Percentiles rank a stretch among this genome's conserved stretches.
Evolutionary conservation across 64 coral and sea anemone genomes (phyloP).

Genomic region (Hydrozoanthus tunicans): DNA sequence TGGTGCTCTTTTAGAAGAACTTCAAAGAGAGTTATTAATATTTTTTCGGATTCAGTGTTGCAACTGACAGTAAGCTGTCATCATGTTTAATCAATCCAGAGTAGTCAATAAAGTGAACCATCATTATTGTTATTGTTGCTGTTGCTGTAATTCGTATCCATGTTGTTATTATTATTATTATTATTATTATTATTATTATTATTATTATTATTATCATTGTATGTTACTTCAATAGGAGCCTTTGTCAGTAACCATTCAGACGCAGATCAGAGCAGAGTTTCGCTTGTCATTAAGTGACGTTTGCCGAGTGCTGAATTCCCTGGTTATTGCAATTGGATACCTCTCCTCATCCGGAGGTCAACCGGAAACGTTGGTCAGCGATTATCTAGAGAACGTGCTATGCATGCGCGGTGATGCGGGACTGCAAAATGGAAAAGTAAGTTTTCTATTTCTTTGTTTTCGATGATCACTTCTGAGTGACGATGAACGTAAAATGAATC

Average conservation of each 20-base stretch:
- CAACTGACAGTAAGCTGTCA: too few species aligned
- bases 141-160: too few species aligned
- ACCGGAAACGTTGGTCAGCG: constrained; percentile 17
- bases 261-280: constrained; percentile 51
- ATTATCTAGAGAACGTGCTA: constrained; percentile 42
- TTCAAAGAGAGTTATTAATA: too few species aligned
- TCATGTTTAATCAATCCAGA: too few species aligned
- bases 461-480: neutral
- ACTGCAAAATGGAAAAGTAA: constrained; percentile 49
- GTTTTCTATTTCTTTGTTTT: neutral
- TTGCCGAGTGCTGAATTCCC: constrained; percentile 51
- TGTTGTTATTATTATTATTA: too few species aligned
- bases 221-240: constrained; percentile 4
- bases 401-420: constrained; percentile 17
- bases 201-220: neutral
- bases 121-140: too few species aligned
- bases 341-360: constrained; percentile 54
- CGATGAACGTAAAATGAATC: neutral
- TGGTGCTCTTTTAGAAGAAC: too few species aligned
- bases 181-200: neutral
- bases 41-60: too few species aligned
- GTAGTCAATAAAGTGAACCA: too few species aligned
- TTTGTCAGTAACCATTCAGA: constrained; percentile 21
- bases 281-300: constrained; percentile 53
- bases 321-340: constrained; percentile 60